phyloP scores from a whole-genome alignment of 2,888 invertebrate species.

The Pyrochroa serraticornis region DNA sequence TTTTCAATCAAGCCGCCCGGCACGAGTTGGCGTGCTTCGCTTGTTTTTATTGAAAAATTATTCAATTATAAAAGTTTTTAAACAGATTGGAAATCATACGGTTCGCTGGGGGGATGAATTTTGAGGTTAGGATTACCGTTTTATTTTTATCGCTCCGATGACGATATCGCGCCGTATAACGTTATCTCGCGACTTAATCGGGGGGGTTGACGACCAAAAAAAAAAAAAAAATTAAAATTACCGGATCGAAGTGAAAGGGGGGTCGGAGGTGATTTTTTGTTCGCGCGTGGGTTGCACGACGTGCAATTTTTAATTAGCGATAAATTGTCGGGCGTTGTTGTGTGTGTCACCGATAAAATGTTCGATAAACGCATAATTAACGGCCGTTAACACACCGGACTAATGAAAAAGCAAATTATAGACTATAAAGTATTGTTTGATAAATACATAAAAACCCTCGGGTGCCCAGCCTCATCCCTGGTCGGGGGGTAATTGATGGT shows the following conservation, averaged over 20 bases:
- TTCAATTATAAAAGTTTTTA: slow-evolving; percentile 58
- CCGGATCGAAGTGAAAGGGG: too few species aligned
- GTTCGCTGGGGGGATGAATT: slow-evolving; percentile 49
- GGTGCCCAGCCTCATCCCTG: slow-evolving; percentile 35
- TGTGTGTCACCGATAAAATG: slow-evolving; percentile 28
- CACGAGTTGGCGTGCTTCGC: slow-evolving; percentile 47
- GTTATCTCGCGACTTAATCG: background rate
- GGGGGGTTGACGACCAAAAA: too few species aligned
- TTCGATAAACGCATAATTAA: slow-evolving; percentile 36
- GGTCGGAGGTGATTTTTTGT: too few species aligned
- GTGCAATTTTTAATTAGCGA: slow-evolving; percentile 24
- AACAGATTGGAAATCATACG: slow-evolving; percentile 58
- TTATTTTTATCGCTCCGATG: background rate
- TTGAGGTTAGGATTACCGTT: slow-evolving; percentile 26
- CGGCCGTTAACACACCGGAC: slow-evolving; percentile 9
- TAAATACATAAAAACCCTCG: slow-evolving; percentile 38
- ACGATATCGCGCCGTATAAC: too few species aligned
- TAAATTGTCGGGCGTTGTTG: slow-evolving; percentile 14
- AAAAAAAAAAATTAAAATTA: too few species aligned
- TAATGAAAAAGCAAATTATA: slow-evolving; percentile 42
- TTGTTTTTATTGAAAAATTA: slow-evolving; percentile 59
- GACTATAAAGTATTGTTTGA: slow-evolving; percentile 40
- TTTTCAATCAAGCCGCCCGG: slow-evolving; percentile 10
- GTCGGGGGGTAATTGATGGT: slow-evolving; percentile 34
- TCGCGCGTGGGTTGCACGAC: too few species aligned